Percentiles rank a stretch among this genome's conserved stretches.
Evolutionary conservation across 2,113 vertebrate species (phyloP).

Genomic region (Centropristis striata): DNA sequence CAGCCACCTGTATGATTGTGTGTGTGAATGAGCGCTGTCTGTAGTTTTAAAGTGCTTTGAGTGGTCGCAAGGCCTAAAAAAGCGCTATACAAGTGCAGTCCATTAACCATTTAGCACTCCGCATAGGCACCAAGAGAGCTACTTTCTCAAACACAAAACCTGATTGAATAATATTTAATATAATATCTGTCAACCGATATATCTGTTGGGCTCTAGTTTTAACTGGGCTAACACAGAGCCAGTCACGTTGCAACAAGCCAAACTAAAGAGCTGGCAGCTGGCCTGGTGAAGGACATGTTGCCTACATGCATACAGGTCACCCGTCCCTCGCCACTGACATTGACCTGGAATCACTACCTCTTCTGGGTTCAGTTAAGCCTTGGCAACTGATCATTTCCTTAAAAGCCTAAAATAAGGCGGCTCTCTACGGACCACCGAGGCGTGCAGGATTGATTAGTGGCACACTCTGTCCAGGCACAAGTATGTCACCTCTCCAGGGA

Average conservation of each 20-base stretch:
- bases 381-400: constrained; percentile 56
- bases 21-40: no score
- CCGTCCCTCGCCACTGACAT: constrained; percentile 8
- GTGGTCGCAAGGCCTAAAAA: no score
- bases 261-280: constrained; percentile 34
- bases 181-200: no score
- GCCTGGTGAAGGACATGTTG: constrained; percentile 36
- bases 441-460: constrained; percentile 68
- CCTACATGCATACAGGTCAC: constrained; percentile 58
- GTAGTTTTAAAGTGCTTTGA: no score
- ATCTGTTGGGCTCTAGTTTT: background rate
- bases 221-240: constrained; percentile 12
- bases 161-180: no score
- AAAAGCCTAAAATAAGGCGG: constrained; percentile 62
- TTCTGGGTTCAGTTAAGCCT: constrained; percentile 37
- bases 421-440: constrained; percentile 28
- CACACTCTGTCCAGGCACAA: constrained; percentile 65
- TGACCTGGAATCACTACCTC: constrained; percentile 63
- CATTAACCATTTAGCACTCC: no score
- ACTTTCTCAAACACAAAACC: no score
- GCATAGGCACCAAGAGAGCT: no score
- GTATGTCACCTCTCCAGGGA: constrained; percentile 73
- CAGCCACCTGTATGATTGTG: no score
- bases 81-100: no score
- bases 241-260: constrained; percentile 19